Conservation (phyloP, 2,113 vertebrate species). For the Carollia perspicillata region DNA sequence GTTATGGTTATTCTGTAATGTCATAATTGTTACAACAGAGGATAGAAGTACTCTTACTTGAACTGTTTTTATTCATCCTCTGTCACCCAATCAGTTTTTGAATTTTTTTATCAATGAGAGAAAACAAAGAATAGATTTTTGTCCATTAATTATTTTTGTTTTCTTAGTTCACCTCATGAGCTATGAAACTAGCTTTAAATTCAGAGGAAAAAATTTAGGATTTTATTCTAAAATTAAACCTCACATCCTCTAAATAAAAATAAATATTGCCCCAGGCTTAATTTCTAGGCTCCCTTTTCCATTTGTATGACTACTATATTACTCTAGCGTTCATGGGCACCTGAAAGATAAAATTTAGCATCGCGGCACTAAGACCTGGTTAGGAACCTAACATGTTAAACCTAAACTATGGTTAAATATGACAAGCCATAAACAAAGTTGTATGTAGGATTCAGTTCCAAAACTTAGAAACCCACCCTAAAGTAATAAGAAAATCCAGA, state of each 20-base stretch:
- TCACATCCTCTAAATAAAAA: slow-evolving; percentile 6
- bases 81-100: slow-evolving; percentile 43
- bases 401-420: neutral
- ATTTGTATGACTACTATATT: neutral
- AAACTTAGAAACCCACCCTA: neutral
- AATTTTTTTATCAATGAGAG: slow-evolving; percentile 51
- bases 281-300: neutral
- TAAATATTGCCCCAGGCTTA: neutral
- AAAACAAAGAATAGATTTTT: slow-evolving; percentile 54
- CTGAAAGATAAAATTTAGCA: neutral
- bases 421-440: neutral
- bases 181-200: slow-evolving; percentile 48
- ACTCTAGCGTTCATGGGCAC: neutral
- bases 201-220: neutral
- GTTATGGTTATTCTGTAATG: slow-evolving; percentile 64
- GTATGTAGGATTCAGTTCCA: neutral
- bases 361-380: neutral
- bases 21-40: slow-evolving; percentile 59
- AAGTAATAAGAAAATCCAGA: neutral
- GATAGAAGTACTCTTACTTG: slow-evolving; percentile 57
- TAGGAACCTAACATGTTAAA: neutral
- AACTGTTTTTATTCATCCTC: slow-evolving; percentile 42
- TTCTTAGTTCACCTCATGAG: slow-evolving; percentile 29
- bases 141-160: slow-evolving; percentile 32
- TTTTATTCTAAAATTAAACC: slow-evolving; percentile 58